Evolutionary conservation across 2,113 vertebrate species (phyloP), one percentile per base, ranked within the genome.

Genomic region (Gymnocephalus cernua): DNA sequence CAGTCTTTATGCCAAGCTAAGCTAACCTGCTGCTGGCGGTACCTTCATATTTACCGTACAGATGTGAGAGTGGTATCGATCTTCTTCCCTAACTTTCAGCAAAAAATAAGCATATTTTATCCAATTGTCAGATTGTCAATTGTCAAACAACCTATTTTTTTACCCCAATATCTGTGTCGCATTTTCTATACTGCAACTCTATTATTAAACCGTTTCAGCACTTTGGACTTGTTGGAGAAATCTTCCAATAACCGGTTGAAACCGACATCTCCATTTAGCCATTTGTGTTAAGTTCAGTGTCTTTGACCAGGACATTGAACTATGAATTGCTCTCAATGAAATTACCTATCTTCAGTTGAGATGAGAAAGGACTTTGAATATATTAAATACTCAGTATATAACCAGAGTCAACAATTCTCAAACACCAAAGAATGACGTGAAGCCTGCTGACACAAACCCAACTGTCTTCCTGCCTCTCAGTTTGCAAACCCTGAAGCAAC

Each of bases 401-500:
- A 51, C 51, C 9, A 56, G 12, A 75, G 41, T 16, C 32, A 61
- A 32, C 79, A 23, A 51, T 57, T 72, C 44, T 45, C 54, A 50
- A 61, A 27, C 68, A 45, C 74, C 57, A 74, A 29, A 80, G 48
- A 11, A 21, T 35, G 77, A 82, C 2, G 18, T 50, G 56, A 53
- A 38, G 44, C 35, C 19, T 23, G 64, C 73, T 74, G 81, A 87
- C 86, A 71, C 29, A 35, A 76, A 72, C 59, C 77, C 73, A 71
- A 53, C 83, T 69, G 69, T 44, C 27, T 32, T 51, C 25, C 77
- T 63, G 63, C 56, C 82, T 76, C 74, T 83, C 61, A 41, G 65
- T 84, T 80, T 59, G 41, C 66, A 59, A 68, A 81, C 56, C 88
- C 88, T 32, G 41, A 27, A 90, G 88, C 77, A 32, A 66, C 29